Evolutionary conservation across 1,140 invertebrate genomes (phyloP), one percentile per base, ranked within the genome.

Genomic region (Drosophila leontia): DNA sequence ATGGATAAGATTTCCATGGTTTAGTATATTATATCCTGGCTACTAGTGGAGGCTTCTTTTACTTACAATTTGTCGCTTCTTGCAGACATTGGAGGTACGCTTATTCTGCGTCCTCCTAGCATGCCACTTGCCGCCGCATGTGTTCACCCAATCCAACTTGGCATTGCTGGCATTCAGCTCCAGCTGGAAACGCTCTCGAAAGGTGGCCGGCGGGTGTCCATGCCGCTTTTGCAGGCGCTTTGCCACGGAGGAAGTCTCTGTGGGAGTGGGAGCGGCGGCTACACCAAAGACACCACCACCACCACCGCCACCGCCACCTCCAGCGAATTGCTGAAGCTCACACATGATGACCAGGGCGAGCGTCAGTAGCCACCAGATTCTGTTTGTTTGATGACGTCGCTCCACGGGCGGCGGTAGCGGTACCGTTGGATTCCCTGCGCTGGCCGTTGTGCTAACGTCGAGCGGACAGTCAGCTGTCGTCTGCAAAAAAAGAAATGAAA

Each of bases 381-480:
- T 39, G 37, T 59, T 44, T 42, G n/a, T 41, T 12, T 13, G 47
- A 53, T 48, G 62, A 60, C 55, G 45, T 23, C 32, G 41, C 29
- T 42, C 29, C 64, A 68, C 34, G 50, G 19, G 32, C 58, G 67
- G 34, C 64, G 35, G 59, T 47, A n/a, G 68, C 72, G 78, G 53
- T 69, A 45, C 26, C 71, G 32, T 37, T 64, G 58, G 56, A 44
- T 48, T 56, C 59, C 69, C 61, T 55, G 67, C 51, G 51, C 69
- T 78, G 62, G 80, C 84, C 85, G 84, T 88, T 70, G 75, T 88
- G 83, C 13, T 82, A 59, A 58, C 67, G 55, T 42, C 37, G 29
- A 65, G 78, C 75, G 47, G 60, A 35, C 75, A 61, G 80, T 51
- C 82, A 87, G 79, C 74, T 83, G 67, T 80, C 68, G 80, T 84